A percentile compares a stretch with the other conserved stretches of the same genome.
Evolutionary conservation across 1,140 invertebrate species (phyloP).

Genomic region (Hyles euphorbiae): DNA sequence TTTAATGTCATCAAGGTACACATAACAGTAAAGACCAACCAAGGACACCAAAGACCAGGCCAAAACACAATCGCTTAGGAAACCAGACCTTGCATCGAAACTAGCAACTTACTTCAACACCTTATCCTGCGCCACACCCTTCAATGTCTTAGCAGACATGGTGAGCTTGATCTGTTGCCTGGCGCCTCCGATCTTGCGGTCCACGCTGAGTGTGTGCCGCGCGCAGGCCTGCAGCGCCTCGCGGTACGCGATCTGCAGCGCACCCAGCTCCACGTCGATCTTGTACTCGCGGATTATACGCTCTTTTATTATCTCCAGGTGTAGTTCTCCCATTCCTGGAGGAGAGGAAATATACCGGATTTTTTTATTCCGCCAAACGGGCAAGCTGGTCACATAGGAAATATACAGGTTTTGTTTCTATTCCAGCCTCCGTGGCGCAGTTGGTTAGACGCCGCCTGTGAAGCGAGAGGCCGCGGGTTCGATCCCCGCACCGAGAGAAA

Average conservation of each 20-base stretch:
- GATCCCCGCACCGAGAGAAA: too few relatives aligned
- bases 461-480: too few relatives aligned
- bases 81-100: too few relatives aligned
- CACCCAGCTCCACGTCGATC: conserved; percentile 94
- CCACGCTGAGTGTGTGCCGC: conserved; percentile 75
- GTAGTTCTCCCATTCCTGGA: conserved; percentile 96
- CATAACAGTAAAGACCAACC: too few relatives aligned
- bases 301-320: conserved; percentile 96
- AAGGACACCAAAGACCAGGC: too few relatives aligned
- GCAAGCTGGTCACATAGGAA: neutral
- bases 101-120: conserved; percentile 42
- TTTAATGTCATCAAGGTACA: too few relatives aligned
- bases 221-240: conserved; percentile 80
- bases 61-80: too few relatives aligned
- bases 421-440: too few relatives aligned
- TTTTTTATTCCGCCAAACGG: neutral
- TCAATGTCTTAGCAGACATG: conserved; percentile 75
- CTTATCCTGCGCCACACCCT: conserved; percentile 43
- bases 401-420: too few relatives aligned
- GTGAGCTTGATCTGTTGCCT: conserved; percentile 77
- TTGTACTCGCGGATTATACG: conserved; percentile 92
- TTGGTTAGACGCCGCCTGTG: too few relatives aligned
- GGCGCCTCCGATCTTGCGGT: conserved; percentile 80
- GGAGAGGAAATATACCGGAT: neutral
- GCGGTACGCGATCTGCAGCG: conserved; percentile 95